Conservation (phyloP, 1,140 invertebrate species). For the Pemphigus obesinymphae region DNA sequence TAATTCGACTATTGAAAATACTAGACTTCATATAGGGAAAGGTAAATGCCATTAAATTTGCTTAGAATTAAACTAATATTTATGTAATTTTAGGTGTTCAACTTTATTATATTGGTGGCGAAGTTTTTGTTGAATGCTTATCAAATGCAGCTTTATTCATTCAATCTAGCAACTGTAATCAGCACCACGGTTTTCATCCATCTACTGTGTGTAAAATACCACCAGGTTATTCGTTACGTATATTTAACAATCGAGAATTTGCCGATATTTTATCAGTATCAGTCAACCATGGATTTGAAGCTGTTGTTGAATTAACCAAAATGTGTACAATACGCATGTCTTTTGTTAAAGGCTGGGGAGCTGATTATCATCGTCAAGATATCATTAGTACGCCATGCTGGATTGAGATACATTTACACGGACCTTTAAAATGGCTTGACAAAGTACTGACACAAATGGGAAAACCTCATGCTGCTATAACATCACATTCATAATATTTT, state of each 20-base stretch:
- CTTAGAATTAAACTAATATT: background rate
- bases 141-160: slow-evolving; percentile 97
- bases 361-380: too few relatives aligned
- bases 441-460: slow-evolving; percentile 90
- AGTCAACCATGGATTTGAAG: slow-evolving; percentile 90
- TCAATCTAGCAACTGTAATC: slow-evolving; percentile 93
- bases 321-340: slow-evolving; percentile 97
- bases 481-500: slow-evolving; percentile 75
- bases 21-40: slow-evolving; percentile 90
- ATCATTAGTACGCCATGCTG: too few relatives aligned
- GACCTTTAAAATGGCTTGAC: too few relatives aligned
- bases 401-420: too few relatives aligned
- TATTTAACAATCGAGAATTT: slow-evolving; percentile 97
- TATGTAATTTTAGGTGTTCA: slow-evolving; percentile 69
- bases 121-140: slow-evolving; percentile 94
- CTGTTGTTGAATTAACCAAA: slow-evolving; percentile 93
- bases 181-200: slow-evolving; percentile 91
- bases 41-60: slow-evolving; percentile 57
- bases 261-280: slow-evolving; percentile 86
- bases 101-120: slow-evolving; percentile 95
- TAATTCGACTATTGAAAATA: slow-evolving; percentile 96
- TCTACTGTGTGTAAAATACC: slow-evolving; percentile 95
- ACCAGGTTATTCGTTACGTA: slow-evolving; percentile 88
- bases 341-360: too few relatives aligned
- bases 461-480: slow-evolving; percentile 82